Conservation (phyloP, 2,797 vertebrate species). For the Odontamblyopus lacepedii region DNA sequence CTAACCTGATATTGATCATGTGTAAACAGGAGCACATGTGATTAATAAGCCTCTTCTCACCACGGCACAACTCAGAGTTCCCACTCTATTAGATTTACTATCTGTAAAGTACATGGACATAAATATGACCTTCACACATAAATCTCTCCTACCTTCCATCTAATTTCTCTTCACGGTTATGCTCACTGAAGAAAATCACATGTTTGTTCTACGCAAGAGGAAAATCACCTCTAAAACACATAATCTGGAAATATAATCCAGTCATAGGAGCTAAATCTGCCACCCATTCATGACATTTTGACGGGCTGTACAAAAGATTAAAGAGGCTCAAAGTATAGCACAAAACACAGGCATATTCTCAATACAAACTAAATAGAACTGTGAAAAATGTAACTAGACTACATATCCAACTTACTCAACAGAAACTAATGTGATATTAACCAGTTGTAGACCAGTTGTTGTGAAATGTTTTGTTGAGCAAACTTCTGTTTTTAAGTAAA, state of each 20-base stretch:
- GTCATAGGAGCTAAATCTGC: conserved; percentile 44
- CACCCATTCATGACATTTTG: conserved; percentile 42
- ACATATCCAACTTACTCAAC: not conserved
- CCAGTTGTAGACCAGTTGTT: too few relatives aligned
- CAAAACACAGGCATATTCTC: not conserved
- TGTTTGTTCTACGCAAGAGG: conserved; percentile 27
- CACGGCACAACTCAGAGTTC: not conserved
- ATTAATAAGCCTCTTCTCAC: not conserved
- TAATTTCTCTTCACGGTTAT: conserved; percentile 26
- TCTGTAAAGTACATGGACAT: not conserved
- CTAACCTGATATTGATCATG: not conserved
- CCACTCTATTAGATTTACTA: not conserved
- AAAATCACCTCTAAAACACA: conserved; percentile 49
- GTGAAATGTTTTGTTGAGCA: too few relatives aligned
- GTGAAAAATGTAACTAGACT: not conserved
- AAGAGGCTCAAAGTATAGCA: not conserved
- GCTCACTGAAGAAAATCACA: conserved; percentile 22
- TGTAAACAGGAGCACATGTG: not conserved
- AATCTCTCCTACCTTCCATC: conserved; percentile 23
- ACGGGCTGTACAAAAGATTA: conserved; percentile 24
- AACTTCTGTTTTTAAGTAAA: too few relatives aligned
- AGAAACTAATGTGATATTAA: too few relatives aligned
- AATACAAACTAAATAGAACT: not conserved
- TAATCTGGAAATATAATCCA: conserved; percentile 61
- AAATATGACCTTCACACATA: conserved; percentile 24